These are phyloP conservation scores for Heliornis fulica DNA, from an alignment of 2,113 vertebrate genomes.

Conservation along the genomic window DNA sequence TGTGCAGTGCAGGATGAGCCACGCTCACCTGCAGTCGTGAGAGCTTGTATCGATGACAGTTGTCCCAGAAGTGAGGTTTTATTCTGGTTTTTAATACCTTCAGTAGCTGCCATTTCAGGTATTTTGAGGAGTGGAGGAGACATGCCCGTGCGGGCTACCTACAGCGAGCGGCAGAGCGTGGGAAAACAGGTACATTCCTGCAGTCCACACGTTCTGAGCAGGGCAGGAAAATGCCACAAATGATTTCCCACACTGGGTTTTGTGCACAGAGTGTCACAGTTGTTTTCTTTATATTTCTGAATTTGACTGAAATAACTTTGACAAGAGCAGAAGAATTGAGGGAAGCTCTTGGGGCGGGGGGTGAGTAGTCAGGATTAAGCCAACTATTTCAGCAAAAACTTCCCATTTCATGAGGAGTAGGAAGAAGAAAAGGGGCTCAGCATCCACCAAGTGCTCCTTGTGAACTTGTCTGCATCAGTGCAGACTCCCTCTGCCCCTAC, in stretches of 20 bases:
- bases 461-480: neutral
- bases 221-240: neutral
- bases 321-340: neutral
- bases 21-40: neutral
- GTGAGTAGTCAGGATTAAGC: neutral
- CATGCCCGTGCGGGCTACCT: conserved; percentile 48
- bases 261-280: neutral
- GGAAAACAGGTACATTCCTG: conserved; percentile 44
- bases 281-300: neutral
- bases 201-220: neutral
- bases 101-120: conserved; percentile 24
- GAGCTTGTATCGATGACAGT: neutral
- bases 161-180: neutral
- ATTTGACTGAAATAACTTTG: neutral
- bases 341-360: neutral
- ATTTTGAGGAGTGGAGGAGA: conserved; percentile 41
- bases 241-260: neutral
- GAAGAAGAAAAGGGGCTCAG: neutral
- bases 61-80: conserved; percentile 9
- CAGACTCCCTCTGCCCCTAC: neutral
- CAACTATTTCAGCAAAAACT: neutral
- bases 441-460: neutral
- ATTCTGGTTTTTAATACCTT: neutral
- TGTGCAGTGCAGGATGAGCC: neutral
- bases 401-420: neutral